Conservation (phyloP, 2,888 invertebrate genomes). For the Epistrophe eligans region DNA sequence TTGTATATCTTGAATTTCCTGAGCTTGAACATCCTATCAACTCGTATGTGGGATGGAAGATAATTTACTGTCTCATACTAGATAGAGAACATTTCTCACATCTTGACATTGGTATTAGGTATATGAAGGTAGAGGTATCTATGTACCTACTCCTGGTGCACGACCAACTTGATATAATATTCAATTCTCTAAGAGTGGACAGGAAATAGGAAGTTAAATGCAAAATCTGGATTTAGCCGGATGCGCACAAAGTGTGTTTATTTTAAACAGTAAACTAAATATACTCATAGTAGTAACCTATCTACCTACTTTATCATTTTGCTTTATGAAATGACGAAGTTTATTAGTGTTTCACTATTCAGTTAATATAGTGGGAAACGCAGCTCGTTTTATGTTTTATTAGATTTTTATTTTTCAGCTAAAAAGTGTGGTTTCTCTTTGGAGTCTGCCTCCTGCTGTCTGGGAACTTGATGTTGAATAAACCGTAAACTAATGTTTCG, state of each 20-base stretch:
- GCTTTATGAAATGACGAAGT: neutral
- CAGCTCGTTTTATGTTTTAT: no score
- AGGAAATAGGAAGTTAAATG: conserved; percentile 67
- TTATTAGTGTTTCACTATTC: neutral
- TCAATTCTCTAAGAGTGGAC: conserved; percentile 27
- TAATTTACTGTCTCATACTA: conserved; percentile 12
- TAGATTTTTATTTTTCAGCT: no score
- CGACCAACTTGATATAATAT: conserved; percentile 15
- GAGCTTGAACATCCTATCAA: conserved; percentile 9
- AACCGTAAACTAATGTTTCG: no score
- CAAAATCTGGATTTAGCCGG: conserved; percentile 47
- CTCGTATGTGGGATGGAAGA: conserved; percentile 32
- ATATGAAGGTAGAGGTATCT: neutral
- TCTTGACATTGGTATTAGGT: neutral
- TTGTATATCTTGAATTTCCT: conserved; percentile 21
- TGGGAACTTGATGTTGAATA: no score
- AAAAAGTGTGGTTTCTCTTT: no score
- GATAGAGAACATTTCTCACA: conserved; percentile 14
- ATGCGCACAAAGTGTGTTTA: conserved; percentile 43
- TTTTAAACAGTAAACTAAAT: neutral
- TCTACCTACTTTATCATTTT: conserved; percentile 1
- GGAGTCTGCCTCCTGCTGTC: no score
- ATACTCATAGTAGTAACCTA: neutral
- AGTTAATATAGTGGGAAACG: neutral
- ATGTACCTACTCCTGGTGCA: neutral